Base-by-base conservation (phyloP, 2,797 vertebrate species). In the Podargus strigoides region DNA sequence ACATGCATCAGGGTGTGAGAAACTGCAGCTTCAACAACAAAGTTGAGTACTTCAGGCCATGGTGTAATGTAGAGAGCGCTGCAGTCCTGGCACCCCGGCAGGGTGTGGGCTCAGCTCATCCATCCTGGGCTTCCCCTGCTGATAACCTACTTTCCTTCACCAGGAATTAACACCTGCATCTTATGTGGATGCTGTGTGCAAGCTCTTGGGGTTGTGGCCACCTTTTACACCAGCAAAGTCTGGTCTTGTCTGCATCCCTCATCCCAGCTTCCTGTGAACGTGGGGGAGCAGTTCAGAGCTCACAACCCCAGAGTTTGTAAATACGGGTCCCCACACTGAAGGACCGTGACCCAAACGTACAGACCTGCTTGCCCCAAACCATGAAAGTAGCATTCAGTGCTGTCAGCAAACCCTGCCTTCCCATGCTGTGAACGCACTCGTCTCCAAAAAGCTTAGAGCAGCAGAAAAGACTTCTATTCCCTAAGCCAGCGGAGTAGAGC, bases 401-500 rank as follows among this genome's bases (percentile, higher is more conserved):
- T 37, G 59, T 91, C 91, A 96, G 85, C 85, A 90, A 4, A 94
- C 87, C 63, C 19, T 72, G 47, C 34, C 41, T 87, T 85, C 63
- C 59, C 19, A 0, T 78, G 50, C 79, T 78, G 11, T 76, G 69
- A 79, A 73, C 39, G 52, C 55, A 6, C n/a, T 81, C 1, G 0
- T 75, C 85, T 78, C 67, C 64, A 59, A 91, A 93, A 88, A 47
- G 95, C 93, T 94, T 86, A 92, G 55, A 56, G 67, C 76, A 87
- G 94, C 94, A 96, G 79, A 86, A 94, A 85, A 69, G 59, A 42
- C 39, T 60, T 76, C 62, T 52, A 39, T 64, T 94, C 55, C 85
- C 63, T 85, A 85, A 88, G 83, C 89, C 64, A 42, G 30, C 0
- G 0, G 39, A 49, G 80, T 42, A 49, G 67, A 82, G 30, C 63